Evolutionary conservation across 2,113 vertebrate species (phyloP).

Genomic region (Gambusia affinis): DNA sequence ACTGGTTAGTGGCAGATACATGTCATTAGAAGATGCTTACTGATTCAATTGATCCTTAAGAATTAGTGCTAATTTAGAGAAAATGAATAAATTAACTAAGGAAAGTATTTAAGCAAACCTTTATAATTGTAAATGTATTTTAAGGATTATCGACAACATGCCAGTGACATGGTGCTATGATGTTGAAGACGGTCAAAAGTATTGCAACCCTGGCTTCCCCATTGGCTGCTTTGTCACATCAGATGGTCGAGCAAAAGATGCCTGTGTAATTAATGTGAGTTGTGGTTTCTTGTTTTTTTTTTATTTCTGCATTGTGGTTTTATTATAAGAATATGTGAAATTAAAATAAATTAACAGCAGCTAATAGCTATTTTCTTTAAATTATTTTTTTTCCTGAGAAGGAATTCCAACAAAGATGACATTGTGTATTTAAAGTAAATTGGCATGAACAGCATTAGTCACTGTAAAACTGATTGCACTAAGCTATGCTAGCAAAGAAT

Average conservation of each 20-base stretch:
- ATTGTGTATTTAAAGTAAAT: background rate
- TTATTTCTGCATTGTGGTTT: no score
- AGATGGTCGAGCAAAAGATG: conserved; percentile 91
- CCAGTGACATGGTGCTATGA: conserved; percentile 98
- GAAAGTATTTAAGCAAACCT: no score
- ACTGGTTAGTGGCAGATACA: conserved; percentile 70
- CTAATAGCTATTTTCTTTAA: background rate
- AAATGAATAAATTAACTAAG: no score
- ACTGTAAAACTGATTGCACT: no score
- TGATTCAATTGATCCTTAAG: background rate
- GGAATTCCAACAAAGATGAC: background rate
- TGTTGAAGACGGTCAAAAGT: conserved; percentile 91
- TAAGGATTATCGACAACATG: conserved; percentile 99
- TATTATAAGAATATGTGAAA: no score
- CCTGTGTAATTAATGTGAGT: conserved; percentile 96
- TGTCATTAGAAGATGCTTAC: background rate
- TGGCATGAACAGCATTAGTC: no score
- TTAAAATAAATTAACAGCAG: conserved; percentile 40
- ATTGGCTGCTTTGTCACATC: conserved; percentile 92
- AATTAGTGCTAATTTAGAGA: no score
- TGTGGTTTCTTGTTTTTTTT: conserved; percentile 17
- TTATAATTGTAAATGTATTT: background rate
- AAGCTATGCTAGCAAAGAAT: no score
- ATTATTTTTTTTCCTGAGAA: background rate
- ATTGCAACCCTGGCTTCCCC: conserved; percentile 98